Conservation (phyloP, 92 coral and sea anemone genomes). For the Zoanthus solanderi region DNA sequence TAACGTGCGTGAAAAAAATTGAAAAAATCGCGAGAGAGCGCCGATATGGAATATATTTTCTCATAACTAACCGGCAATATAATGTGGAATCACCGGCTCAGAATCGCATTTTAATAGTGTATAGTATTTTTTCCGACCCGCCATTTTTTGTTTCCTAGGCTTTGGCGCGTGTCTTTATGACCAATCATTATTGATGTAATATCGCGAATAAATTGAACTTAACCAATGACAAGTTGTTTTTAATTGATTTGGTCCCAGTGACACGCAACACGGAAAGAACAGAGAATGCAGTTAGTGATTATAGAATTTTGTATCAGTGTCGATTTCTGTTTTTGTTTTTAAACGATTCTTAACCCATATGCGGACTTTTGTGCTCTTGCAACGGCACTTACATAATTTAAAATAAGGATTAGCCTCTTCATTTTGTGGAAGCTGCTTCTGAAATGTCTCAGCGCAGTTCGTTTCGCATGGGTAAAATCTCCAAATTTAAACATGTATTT, state of each 20-base stretch:
- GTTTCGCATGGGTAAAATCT: constrained; percentile 79
- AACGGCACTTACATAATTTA: neutral
- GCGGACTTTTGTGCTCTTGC: constrained; percentile 18
- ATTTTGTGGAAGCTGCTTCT: neutral
- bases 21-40: no score
- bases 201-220: neutral
- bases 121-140: neutral
- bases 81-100: no score
- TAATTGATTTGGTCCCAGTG: constrained; percentile 38
- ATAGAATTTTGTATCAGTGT: constrained; percentile 1
- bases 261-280: constrained; percentile 40
- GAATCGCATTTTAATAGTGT: no score
- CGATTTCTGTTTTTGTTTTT: constrained; percentile 35
- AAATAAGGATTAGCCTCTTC: constrained; percentile 22
- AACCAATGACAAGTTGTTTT: constrained; percentile 24
- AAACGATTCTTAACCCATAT: constrained; percentile 40
- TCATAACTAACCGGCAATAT: no score
- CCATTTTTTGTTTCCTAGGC: constrained; percentile 20
- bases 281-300: neutral
- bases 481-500: constrained; percentile 96
- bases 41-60: no score
- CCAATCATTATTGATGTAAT: constrained; percentile 46
- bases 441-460: constrained; percentile 71
- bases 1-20: no score
- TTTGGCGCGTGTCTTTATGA: constrained; percentile 55